These are phyloP conservation scores for Varecia variegata DNA, from an alignment of 2,797 vertebrate species.

Conservation along the genomic window DNA sequence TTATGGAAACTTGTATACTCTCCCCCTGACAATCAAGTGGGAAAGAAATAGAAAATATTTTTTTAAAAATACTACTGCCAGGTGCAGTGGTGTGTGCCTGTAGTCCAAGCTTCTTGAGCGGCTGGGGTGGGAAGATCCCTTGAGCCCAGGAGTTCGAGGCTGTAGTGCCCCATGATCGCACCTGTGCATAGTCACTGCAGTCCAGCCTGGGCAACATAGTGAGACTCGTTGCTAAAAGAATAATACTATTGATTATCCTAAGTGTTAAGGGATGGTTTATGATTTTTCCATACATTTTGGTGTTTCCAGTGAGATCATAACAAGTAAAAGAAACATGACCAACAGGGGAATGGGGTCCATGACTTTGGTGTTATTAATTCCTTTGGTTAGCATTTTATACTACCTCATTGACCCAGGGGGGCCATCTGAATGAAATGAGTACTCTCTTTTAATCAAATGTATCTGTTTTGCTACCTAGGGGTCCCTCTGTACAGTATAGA, in stretches of 20 bases:
- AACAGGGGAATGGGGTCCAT: neutral
- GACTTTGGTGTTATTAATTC: neutral
- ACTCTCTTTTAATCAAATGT: neutral
- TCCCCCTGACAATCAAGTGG: neutral
- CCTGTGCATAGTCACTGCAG: neutral
- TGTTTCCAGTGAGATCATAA: neutral
- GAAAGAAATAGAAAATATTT: conserved; percentile 30
- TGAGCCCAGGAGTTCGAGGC: neutral
- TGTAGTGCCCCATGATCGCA: neutral
- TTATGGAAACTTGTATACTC: neutral
- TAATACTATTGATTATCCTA: neutral
- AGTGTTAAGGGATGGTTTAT: neutral
- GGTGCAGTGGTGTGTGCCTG: neutral
- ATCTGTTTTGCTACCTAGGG: neutral
- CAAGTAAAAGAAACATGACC: neutral
- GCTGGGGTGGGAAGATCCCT: neutral
- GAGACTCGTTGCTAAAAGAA: neutral
- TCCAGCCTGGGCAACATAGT: neutral
- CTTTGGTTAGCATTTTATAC: conserved; percentile 45
- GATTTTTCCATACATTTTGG: neutral
- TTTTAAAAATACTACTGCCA: neutral
- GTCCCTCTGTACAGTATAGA: neutral
- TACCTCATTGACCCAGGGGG: neutral
- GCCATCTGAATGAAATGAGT: neutral
- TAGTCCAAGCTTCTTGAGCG: neutral